Evolutionary conservation across 2,888 invertebrate genomes (phyloP), one percentile per base, ranked within the genome.

Genomic region (Priocnemis perturbator): DNA sequence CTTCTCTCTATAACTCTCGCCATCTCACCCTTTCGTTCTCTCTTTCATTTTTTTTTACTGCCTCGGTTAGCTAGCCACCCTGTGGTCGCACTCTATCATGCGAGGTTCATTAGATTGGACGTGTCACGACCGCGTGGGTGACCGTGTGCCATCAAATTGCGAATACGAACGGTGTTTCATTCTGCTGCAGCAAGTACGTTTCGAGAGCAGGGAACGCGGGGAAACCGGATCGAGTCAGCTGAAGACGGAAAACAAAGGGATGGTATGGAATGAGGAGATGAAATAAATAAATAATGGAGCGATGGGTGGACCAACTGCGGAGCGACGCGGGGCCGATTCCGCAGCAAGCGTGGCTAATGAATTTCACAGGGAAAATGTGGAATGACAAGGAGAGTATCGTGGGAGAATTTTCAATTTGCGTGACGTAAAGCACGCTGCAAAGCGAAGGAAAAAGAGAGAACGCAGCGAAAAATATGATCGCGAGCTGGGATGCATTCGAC

Each of bases 91-190:
- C 84, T 84, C 81, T 81, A 81, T 84, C 84, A 83, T 83, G 77
- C 79, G 77, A 82, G 79, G 74, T 82, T 84, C 83, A 84, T 85
- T 84, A 82, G 75, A 73, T 79, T 69, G 76, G 80, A 82, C 77
- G 79, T 79, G 77, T 79, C 77, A 76, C 71, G 70, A 64, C 66
- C 70, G 81, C 79, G 79, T 76, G 77, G 76, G 73, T 77, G 74
- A 75, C 70, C 69, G 69, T 73, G 73, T 70, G 75, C 75, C 74
- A 78, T 84, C 77, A 77, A 80, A 78, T 79, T 66, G 67, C 69
- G 72, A 79, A 77, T 71, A 73, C 69, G 73, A 66, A 60, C 68
- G 69, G 71, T 66, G 73, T 77, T 67, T 67, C 66, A 61, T 71
- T 77, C 66, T 62, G 62, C 60, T 57, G 67, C 55, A 2, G 23